These are phyloP conservation scores for Pseudolycoriella hygida DNA, from an alignment of 2,888 invertebrate genomes.

Conservation along the genomic window DNA sequence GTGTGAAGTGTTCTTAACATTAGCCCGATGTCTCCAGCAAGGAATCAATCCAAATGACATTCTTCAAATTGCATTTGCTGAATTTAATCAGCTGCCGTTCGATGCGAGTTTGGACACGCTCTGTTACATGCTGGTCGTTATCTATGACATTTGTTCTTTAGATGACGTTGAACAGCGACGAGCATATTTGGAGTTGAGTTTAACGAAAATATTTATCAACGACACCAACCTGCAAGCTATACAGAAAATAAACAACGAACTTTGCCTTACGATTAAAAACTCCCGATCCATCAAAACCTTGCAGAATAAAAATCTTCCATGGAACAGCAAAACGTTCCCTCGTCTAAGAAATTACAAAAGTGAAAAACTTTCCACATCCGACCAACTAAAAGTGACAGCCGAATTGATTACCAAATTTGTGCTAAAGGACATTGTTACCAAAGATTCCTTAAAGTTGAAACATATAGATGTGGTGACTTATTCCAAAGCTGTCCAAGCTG, in stretches of 20 bases:
- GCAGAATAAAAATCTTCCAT: slow-evolving; percentile 17
- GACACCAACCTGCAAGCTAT: no score
- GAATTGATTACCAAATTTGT: slow-evolving; percentile 16
- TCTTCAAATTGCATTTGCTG: slow-evolving; percentile 15
- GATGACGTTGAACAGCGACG: slow-evolving; percentile 24
- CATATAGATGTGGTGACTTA: slow-evolving; percentile 20
- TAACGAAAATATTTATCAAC: slow-evolving; percentile 10
- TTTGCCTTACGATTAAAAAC: slow-evolving; percentile 4
- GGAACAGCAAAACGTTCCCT: slow-evolving; percentile 22
- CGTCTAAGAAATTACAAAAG: slow-evolving; percentile 22
- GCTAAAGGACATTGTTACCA: slow-evolving; percentile 14
- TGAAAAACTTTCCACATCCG: slow-evolving; percentile 4
- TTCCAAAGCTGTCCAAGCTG: slow-evolving; percentile 19
- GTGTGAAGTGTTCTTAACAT: slow-evolving; percentile 17
- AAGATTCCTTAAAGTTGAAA: slow-evolving; percentile 14
- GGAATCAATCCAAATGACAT: slow-evolving; percentile 5
- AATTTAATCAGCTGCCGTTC: slow-evolving; percentile 8
- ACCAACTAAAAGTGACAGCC: slow-evolving; percentile 15
- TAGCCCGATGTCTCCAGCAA: slow-evolving; percentile 9
- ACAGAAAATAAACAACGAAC: slow-evolving; percentile 7
- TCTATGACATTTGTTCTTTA: slow-evolving; percentile 28
- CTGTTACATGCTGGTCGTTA: slow-evolving; percentile 23
- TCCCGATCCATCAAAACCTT: neutral
- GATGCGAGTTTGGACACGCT: slow-evolving; percentile 11
- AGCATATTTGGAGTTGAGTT: slow-evolving; percentile 15